Base-by-base conservation (phyloP, 2,113 vertebrate species). In the Sturnus vulgaris region DNA sequence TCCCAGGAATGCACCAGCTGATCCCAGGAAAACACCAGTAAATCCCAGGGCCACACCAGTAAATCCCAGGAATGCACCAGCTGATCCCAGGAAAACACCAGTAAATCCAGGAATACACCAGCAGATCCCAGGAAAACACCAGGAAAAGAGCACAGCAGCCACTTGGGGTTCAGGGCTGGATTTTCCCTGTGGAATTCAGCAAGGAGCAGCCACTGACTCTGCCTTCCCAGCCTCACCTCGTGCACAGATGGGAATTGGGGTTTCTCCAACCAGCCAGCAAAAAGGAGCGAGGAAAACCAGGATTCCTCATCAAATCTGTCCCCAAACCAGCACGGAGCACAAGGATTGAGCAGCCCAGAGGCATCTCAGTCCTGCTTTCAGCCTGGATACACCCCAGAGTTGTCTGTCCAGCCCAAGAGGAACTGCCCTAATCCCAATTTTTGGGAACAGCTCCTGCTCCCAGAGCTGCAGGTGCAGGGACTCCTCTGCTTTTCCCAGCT, bases 211-310 rank as follows among this genome's bases (percentile, higher is more conserved):
- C 1, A 0, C 50, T 1, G 28, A 2, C 76, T 49, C 50, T 25
- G 91, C 44, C 19, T 25, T 52, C 25, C 66, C 2, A 1, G 21
- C 56, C 61, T 57, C 0, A 1, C 44, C 23, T 14, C 1, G 15
- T 1, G 60, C 44, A 24, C 50, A 10, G 72, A 4, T 0, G 20
- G 35, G 49, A 33, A 53, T 33, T 8, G 0, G 3, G 13, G 4
- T 60, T 47, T 15, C 47, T 24, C 17, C 5, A 1, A 10, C 50
- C 60, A 39, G 64, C 10, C 52, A 8, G 33, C 40, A 40, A 22
- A 37, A 78, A 52, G 69, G 52, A 33, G 52, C 0, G 3, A 68
- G 89, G 86, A 83, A 55, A 94, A 66, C 31, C 40, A 63, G 91
- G 90, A 85, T 24, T 37, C 47, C 8, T 3, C 66, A 19, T 4